A percentile compares a stretch with the other conserved stretches of the same genome.
These are phyloP conservation scores for Trachemys scripta DNA, from an alignment of 2,113 vertebrate species.

Conservation along the genomic window DNA sequence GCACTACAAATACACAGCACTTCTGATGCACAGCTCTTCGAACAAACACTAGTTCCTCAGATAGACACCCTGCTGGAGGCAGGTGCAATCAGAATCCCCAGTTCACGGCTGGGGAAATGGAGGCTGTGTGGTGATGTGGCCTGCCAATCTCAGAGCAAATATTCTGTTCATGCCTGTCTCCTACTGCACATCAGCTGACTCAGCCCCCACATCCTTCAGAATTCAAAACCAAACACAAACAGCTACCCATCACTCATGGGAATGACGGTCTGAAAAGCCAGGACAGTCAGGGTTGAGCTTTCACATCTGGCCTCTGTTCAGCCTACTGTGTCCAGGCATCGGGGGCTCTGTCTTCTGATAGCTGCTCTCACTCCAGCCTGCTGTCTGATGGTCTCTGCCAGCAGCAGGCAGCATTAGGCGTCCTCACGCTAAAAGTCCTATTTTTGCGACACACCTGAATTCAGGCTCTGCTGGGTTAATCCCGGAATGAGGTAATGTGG, in stretches of 20 bases:
- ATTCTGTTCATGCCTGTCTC: background rate
- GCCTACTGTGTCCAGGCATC: background rate
- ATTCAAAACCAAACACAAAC: background rate
- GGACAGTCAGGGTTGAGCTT: background rate
- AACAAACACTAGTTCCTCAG: background rate
- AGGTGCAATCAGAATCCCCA: background rate
- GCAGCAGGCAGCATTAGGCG: background rate
- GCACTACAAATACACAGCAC: background rate
- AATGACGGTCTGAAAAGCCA: background rate
- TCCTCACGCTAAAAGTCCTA: background rate
- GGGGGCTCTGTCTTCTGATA: background rate
- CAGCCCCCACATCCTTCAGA: background rate
- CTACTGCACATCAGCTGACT: background rate
- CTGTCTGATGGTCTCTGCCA: background rate
- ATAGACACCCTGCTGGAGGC: background rate
- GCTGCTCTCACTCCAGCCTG: background rate
- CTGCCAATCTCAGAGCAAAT: background rate
- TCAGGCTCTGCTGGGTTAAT: background rate
- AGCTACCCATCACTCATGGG: background rate
- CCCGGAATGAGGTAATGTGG: background rate
- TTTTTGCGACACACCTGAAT: background rate
- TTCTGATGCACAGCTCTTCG: too few species aligned
- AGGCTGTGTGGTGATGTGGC: background rate
- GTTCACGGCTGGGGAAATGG: background rate
- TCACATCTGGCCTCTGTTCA: background rate